phyloP scores from a whole-genome alignment of 2,888 invertebrate species.

The Spodoptera littoralis region DNA sequence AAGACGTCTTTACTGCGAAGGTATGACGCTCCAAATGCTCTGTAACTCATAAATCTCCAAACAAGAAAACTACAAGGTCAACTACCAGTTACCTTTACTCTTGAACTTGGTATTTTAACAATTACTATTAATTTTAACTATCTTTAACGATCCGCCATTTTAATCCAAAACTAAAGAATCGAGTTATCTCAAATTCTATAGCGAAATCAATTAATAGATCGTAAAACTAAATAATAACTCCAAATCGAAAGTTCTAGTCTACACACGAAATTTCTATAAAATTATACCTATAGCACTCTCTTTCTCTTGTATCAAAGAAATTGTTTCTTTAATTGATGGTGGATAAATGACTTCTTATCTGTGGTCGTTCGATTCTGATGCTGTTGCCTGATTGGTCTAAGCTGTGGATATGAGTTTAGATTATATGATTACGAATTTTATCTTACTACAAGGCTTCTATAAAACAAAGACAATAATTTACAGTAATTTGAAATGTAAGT shows the following conservation, averaged over 20 bases:
- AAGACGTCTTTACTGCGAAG: too few relatives aligned
- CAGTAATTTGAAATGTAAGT: too few relatives aligned
- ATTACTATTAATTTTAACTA: conserved; percentile 32
- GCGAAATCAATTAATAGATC: conserved; percentile 50
- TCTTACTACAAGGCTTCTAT: too few relatives aligned
- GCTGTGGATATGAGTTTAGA: background rate
- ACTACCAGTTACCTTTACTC: conserved; percentile 18
- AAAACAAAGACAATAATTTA: too few relatives aligned
- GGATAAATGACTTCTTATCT: conserved; percentile 5
- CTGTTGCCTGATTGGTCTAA: too few relatives aligned
- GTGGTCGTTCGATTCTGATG: too few relatives aligned
- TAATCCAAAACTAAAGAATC: conserved; percentile 28
- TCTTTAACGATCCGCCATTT: conserved; percentile 17
- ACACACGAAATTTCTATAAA: conserved; percentile 42
- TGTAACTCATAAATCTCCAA: conserved; percentile 13
- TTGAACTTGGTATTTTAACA: conserved; percentile 44
- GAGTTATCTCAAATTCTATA: conserved; percentile 45
- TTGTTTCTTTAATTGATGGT: conserved; percentile 31
- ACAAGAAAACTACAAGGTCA: conserved; percentile 17
- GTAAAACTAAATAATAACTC: conserved; percentile 28
- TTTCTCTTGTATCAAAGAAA: conserved; percentile 18
- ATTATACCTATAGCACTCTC: conserved; percentile 24
- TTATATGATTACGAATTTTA: too few relatives aligned
- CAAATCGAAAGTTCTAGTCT: conserved; percentile 43
- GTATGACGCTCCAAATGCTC: too few relatives aligned